Evolutionary conservation across 1,140 invertebrate species (phyloP).

Genomic region (Drosophila micromelanica): DNA sequence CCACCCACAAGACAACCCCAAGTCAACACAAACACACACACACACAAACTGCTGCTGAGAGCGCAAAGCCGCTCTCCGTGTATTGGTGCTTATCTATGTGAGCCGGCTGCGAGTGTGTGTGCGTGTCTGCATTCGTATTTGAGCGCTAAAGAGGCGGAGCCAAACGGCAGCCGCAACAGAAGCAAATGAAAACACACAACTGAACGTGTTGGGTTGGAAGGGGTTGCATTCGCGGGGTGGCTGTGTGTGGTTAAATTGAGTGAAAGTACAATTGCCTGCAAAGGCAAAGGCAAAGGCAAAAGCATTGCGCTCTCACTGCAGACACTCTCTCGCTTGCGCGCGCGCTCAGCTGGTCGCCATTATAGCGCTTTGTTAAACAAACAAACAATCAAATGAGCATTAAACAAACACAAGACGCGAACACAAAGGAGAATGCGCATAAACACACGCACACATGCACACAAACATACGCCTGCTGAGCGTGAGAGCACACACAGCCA

Average conservation of each 20-base stretch:
- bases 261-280: conserved; percentile 17
- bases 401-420: conserved; percentile 43
- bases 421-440: conserved; percentile 6
- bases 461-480: conserved; percentile 5
- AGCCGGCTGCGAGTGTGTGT: conserved; percentile 14
- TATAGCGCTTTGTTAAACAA: conserved; percentile 41
- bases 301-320: conserved; percentile 5
- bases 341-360: conserved; percentile 40
- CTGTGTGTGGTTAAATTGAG: conserved; percentile 1
- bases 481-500: conserved; percentile 42
- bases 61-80: conserved; percentile 10
- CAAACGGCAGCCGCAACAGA: conserved; percentile 12
- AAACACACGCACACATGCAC: conserved; percentile 5
- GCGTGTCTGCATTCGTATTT: conserved; percentile 29
- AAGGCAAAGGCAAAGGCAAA: background rate
- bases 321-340: conserved; percentile 2
- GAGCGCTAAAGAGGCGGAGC: conserved; percentile 42
- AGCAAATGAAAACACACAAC: conserved; percentile 38
- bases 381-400: conserved; percentile 53
- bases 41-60: conserved; percentile 1
- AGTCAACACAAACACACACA: conserved; percentile 1
- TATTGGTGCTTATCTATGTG: conserved; percentile 81
- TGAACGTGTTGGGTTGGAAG: background rate
- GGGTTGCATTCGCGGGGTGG: conserved; percentile 31
- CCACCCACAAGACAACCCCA: conserved; percentile 38